Evolutionary conservation across 2,113 vertebrate species (phyloP).

Genomic region (Accipiter cooperii): DNA sequence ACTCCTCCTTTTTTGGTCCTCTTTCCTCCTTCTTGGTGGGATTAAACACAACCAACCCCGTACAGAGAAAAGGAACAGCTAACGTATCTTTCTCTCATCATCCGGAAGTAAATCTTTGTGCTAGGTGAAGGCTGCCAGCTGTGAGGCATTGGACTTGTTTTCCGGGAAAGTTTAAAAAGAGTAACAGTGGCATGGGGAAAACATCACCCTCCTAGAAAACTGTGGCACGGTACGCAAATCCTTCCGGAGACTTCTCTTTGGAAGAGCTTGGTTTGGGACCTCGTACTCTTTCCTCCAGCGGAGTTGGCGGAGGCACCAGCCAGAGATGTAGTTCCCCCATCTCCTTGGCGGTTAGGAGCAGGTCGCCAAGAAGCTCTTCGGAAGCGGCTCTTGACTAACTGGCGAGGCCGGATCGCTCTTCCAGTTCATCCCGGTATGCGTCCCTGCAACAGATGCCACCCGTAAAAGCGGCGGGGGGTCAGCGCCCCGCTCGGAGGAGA

Average conservation of each 20-base stretch:
- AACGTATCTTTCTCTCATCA: neutral
- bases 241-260: neutral
- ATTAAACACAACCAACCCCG: neutral
- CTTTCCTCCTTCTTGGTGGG: neutral
- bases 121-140: neutral
- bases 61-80: neutral
- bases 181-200: neutral
- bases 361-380: too few relatives aligned
- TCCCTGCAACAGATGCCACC: accelerated
- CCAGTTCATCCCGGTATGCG: too few relatives aligned
- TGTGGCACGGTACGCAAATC: neutral
- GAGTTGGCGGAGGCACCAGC: neutral
- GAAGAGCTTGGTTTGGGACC: neutral
- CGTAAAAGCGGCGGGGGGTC: neutral
- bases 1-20: neutral
- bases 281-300: neutral
- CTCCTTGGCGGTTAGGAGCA: neutral
- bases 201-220: neutral
- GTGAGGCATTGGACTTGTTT: neutral
- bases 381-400: neutral
- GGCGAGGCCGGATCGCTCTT: accelerated
- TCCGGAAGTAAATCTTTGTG: neutral
- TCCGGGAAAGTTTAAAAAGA: neutral
- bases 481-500: neutral
- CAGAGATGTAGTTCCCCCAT: neutral